Percentiles rank a stretch among this genome's conserved stretches.
phyloP scores from a whole-genome alignment of 2,888 invertebrate species.

The Tetranychus piercei region DNA sequence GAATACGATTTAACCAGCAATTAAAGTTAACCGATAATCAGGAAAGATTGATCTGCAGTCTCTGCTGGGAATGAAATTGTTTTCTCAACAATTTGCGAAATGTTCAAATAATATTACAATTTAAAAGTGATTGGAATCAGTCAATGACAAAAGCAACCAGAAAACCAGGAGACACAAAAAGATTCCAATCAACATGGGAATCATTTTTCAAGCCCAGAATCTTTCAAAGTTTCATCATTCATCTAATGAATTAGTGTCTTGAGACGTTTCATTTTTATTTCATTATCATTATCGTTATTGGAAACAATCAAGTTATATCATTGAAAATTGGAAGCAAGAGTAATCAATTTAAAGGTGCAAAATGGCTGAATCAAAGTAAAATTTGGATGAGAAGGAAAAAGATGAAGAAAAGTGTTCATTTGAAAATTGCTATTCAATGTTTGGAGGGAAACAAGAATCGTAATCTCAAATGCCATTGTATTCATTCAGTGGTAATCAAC shows the following conservation, averaged over 20 bases:
- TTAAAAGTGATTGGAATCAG: too few relatives aligned
- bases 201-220: background rate
- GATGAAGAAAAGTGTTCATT: too few relatives aligned
- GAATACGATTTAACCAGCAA: background rate
- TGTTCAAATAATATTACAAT: too few relatives aligned
- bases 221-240: background rate
- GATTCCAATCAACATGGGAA: background rate
- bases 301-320: too few relatives aligned
- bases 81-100: background rate
- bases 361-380: too few relatives aligned
- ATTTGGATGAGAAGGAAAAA: too few relatives aligned
- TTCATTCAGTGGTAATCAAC: too few relatives aligned
- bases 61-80: background rate
- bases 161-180: background rate
- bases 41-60: background rate
- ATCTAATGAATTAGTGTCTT: background rate
- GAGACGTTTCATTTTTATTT: background rate
- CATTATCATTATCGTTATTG: background rate
- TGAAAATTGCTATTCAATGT: too few relatives aligned
- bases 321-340: too few relatives aligned
- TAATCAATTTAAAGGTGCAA: too few relatives aligned
- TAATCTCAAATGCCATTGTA: too few relatives aligned
- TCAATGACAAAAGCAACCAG: background rate
- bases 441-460: too few relatives aligned
- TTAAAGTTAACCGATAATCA: background rate